Percentiles rank a stretch among this genome's conserved stretches.
Evolutionary conservation across 2,888 invertebrate species (phyloP).

Genomic region (Trachelus troglodyta): DNA sequence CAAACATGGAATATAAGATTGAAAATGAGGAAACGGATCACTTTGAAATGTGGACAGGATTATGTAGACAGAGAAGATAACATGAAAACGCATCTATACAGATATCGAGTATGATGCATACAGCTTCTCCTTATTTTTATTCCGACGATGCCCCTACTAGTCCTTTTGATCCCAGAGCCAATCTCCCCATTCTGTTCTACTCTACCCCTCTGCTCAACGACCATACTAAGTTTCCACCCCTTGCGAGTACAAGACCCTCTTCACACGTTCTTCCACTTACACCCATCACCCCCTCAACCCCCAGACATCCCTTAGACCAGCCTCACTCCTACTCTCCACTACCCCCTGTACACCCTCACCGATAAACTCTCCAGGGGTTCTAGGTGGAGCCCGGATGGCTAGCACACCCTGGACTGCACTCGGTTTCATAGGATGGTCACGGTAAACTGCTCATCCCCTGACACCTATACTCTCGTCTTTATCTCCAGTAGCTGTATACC

Average conservation of each 20-base stretch:
- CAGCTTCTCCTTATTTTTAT: slow-evolving; percentile 32
- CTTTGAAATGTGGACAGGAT: background rate
- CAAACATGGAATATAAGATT: too few relatives aligned
- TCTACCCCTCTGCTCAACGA: slow-evolving; percentile 13
- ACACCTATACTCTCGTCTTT: slow-evolving; percentile 62
- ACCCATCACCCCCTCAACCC: slow-evolving; percentile 20
- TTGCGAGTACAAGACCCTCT: slow-evolving; percentile 35
- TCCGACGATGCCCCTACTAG: slow-evolving; percentile 20
- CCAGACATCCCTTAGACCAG: slow-evolving; percentile 12
- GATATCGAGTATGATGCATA: slow-evolving; percentile 13
- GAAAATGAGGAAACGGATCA: too few relatives aligned
- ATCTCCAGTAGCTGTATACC: slow-evolving; percentile 49
- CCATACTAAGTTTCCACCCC: slow-evolving; percentile 25
- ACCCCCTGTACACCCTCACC: slow-evolving; percentile 29
- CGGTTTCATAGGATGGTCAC: slow-evolving; percentile 59
- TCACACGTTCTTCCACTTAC: slow-evolving; percentile 56
- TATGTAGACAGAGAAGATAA: background rate
- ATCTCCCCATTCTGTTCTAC: slow-evolving; percentile 33
- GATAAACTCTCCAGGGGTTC: slow-evolving; percentile 44
- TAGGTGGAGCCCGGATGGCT: slow-evolving; percentile 40
- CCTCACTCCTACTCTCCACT: slow-evolving; percentile 10
- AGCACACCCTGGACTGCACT: slow-evolving; percentile 57
- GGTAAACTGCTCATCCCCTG: slow-evolving; percentile 59
- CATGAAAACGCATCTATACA: slow-evolving; percentile 3
- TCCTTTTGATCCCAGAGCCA: slow-evolving; percentile 46